phyloP scores from a whole-genome alignment of 2,888 invertebrate genomes.

The Perizoma flavofasciatum region DNA sequence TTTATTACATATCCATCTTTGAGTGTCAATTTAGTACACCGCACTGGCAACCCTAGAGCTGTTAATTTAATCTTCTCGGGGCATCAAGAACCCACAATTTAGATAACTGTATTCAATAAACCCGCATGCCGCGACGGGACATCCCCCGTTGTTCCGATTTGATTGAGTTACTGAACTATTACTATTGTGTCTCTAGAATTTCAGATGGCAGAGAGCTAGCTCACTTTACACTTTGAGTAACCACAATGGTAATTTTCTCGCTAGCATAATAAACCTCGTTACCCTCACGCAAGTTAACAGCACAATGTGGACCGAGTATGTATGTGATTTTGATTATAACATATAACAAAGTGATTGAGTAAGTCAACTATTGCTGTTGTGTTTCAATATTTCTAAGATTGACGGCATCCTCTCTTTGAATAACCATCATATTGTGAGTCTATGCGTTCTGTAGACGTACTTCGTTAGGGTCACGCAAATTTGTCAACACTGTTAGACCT shows the following conservation, averaged over 20 bases:
- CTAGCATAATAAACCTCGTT: too few relatives aligned
- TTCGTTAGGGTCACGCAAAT: conserved; percentile 32
- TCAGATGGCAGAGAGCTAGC: conserved; percentile 25
- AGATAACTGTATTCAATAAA: conserved; percentile 79
- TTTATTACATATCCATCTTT: not conserved
- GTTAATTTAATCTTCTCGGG: conserved; percentile 77
- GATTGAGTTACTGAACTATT: conserved; percentile 74
- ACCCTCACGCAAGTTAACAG: too few relatives aligned
- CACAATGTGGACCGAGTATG: too few relatives aligned
- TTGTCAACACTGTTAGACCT: not conserved
- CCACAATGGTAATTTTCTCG: too few relatives aligned
- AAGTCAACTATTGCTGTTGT: too few relatives aligned
- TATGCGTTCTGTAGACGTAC: not conserved
- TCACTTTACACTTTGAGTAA: conserved; percentile 5
- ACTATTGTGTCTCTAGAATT: conserved; percentile 53
- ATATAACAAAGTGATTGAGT: too few relatives aligned
- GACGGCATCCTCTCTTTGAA: not conserved
- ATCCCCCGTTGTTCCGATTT: conserved; percentile 65
- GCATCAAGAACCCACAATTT: conserved; percentile 73
- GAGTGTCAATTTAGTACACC: conserved; percentile 10
- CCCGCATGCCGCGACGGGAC: conserved; percentile 63
- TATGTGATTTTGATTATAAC: too few relatives aligned
- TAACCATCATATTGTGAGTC: not conserved
- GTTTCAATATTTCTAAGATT: too few relatives aligned
- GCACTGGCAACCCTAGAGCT: conserved; percentile 21